These are phyloP conservation scores for Crotophaga sulcirostris DNA, from an alignment of 2,113 vertebrate genomes.

Conservation along the genomic window DNA sequence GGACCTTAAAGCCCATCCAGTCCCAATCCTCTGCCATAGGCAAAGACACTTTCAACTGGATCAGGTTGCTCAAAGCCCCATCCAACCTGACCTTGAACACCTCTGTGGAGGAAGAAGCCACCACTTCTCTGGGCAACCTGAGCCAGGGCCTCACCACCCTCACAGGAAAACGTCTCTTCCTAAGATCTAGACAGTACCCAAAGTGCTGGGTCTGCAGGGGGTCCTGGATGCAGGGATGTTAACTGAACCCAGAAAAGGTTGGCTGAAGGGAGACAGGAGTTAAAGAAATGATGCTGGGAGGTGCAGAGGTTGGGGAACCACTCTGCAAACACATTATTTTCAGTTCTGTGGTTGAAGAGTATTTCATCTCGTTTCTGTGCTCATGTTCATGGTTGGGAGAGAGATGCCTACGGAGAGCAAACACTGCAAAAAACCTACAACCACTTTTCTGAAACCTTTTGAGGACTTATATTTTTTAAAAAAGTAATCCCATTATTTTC, in stretches of 20 bases:
- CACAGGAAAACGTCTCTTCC: too few relatives aligned
- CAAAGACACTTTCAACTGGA: too few relatives aligned
- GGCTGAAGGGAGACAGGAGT: not conserved
- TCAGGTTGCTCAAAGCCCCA: too few relatives aligned
- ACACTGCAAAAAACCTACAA: not conserved
- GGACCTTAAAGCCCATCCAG: too few relatives aligned
- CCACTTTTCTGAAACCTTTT: not conserved
- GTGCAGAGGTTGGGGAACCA: accelerated
- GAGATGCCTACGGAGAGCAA: not conserved
- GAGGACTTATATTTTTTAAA: not conserved
- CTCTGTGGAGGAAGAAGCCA: too few relatives aligned
- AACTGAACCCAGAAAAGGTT: not conserved
- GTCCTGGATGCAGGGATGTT: not conserved
- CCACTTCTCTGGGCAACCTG: too few relatives aligned
- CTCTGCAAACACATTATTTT: not conserved
- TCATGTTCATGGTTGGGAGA: not conserved
- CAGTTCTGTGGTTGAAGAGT: not conserved
- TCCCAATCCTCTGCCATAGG: too few relatives aligned
- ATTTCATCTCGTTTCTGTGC: not conserved
- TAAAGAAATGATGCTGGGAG: not conserved
- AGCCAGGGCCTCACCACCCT: too few relatives aligned
- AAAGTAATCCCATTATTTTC: not conserved
- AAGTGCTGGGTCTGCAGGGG: not conserved
- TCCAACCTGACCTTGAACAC: too few relatives aligned
- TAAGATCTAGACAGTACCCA: not conserved